These are phyloP conservation scores for Graptemys geographica DNA, from an alignment of 2,797 vertebrate genomes.

Conservation along the genomic window DNA sequence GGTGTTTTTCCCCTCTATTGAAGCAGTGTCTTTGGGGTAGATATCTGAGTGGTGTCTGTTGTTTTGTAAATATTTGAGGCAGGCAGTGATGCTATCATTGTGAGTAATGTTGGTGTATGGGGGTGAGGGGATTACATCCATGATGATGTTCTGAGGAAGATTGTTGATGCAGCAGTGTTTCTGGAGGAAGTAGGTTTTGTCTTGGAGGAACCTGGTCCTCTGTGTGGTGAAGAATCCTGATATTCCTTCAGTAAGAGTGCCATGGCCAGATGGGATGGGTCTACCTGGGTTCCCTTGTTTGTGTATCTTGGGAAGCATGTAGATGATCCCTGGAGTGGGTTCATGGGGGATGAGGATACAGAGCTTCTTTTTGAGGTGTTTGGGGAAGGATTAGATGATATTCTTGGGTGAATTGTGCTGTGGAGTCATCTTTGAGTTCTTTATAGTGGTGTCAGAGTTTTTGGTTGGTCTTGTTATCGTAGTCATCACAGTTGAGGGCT, in stretches of 20 bases:
- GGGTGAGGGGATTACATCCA: background rate
- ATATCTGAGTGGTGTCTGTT: background rate
- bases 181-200: background rate
- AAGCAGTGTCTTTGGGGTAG: background rate
- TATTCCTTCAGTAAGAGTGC: background rate
- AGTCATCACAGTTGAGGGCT: background rate
- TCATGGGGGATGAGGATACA: background rate
- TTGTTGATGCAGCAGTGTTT: background rate
- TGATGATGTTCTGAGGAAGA: background rate
- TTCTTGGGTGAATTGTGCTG: background rate
- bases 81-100: no score
- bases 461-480: background rate
- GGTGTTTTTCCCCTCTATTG: background rate
- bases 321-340: background rate
- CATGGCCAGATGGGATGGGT: background rate
- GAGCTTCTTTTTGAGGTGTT: background rate
- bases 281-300: background rate
- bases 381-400: background rate
- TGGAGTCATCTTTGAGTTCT: background rate
- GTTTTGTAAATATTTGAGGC: no score
- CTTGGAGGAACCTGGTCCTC: background rate
- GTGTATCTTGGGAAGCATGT: background rate
- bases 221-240: background rate
- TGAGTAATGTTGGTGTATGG: background rate
- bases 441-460: background rate